Percentiles rank a stretch among this genome's conserved stretches.
phyloP scores from a whole-genome alignment of 2,888 invertebrate species.

The Drosophila paracracens region DNA sequence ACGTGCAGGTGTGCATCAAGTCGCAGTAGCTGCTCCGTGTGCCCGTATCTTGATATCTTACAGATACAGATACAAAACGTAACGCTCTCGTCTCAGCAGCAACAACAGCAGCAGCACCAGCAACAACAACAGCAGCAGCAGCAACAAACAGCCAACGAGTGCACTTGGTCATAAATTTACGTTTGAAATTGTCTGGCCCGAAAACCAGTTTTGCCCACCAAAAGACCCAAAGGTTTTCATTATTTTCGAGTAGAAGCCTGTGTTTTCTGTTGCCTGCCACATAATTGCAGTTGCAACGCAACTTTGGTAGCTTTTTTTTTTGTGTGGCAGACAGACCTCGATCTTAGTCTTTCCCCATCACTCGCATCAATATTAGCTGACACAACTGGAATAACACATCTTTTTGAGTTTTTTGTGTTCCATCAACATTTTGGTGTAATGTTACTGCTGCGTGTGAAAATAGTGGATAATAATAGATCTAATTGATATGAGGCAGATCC shows the following conservation, averaged over 20 bases:
- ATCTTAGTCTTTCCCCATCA: slow-evolving; percentile 10
- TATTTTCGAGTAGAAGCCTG: slow-evolving; percentile 49
- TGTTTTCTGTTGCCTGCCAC: slow-evolving; percentile 19
- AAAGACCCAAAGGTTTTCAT: slow-evolving; percentile 73
- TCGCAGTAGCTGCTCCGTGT: slow-evolving; percentile 65
- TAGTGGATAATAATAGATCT: slow-evolving; percentile 23
- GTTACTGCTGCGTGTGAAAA: slow-evolving; percentile 41
- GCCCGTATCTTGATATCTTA: slow-evolving; percentile 75
- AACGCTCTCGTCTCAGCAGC: slow-evolving; percentile 46
- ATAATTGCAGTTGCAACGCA: slow-evolving; percentile 47
- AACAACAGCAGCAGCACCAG: slow-evolving; percentile 20
- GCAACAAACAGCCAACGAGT: slow-evolving; percentile 39
- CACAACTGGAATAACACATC: slow-evolving; percentile 17
- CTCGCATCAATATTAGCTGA: slow-evolving; percentile 44
- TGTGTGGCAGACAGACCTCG: slow-evolving; percentile 14
- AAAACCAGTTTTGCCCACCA: slow-evolving; percentile 64
- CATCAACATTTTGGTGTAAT: slow-evolving; percentile 34
- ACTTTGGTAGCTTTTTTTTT: slow-evolving; percentile 44
- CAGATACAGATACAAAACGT: slow-evolving; percentile 71
- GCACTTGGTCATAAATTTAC: slow-evolving; percentile 79
- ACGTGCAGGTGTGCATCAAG: slow-evolving; percentile 79
- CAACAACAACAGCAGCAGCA: slow-evolving; percentile 25
- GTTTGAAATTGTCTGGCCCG: slow-evolving; percentile 72
- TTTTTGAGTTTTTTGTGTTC: not conserved
- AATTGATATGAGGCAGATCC: slow-evolving; percentile 34